Evolutionary conservation across 2,797 vertebrate genomes (phyloP).

Genomic region (Botia kubotai): DNA sequence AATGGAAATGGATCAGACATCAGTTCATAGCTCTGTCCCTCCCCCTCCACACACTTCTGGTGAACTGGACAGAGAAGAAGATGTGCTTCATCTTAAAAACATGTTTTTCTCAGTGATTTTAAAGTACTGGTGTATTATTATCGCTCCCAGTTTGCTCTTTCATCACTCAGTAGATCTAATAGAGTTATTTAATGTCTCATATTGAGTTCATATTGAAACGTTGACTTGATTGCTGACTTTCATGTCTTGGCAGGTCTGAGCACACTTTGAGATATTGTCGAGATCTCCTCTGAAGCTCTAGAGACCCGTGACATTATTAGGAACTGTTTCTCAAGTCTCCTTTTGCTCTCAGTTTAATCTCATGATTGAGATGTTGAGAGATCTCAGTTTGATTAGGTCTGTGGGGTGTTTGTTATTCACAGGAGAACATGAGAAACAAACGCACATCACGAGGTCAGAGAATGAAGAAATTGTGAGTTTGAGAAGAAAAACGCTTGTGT

Average conservation of each 20-base stretch:
- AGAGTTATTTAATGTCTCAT: no score
- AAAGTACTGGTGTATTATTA: background rate
- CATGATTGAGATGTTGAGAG: background rate
- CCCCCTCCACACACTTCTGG: background rate
- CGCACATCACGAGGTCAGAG: slow-evolving; percentile 1
- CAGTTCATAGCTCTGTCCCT: slow-evolving; percentile 21
- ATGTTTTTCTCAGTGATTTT: background rate
- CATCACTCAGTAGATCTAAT: background rate
- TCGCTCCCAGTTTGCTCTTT: background rate
- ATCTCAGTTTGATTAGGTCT: background rate
- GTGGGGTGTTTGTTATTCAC: slow-evolving; percentile 4
- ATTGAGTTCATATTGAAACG: no score
- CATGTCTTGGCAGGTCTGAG: background rate
- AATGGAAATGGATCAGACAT: slow-evolving; percentile 42
- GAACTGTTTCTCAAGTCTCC: background rate
- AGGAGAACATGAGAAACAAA: slow-evolving; percentile 31
- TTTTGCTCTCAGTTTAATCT: background rate
- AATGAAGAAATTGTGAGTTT: slow-evolving; percentile 52
- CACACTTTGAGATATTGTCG: background rate
- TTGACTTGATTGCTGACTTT: no score
- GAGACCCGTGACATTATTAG: background rate
- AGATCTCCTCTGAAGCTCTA: background rate
- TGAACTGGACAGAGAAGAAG: background rate
- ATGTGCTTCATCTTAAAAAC: slow-evolving; percentile 9
- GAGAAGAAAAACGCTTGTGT: slow-evolving; percentile 52